A percentile compares a stretch with the other conserved stretches of the same genome.
These are phyloP conservation scores for Pluvianellus socialis DNA, from an alignment of 2,113 vertebrate genomes.

Conservation along the genomic window DNA sequence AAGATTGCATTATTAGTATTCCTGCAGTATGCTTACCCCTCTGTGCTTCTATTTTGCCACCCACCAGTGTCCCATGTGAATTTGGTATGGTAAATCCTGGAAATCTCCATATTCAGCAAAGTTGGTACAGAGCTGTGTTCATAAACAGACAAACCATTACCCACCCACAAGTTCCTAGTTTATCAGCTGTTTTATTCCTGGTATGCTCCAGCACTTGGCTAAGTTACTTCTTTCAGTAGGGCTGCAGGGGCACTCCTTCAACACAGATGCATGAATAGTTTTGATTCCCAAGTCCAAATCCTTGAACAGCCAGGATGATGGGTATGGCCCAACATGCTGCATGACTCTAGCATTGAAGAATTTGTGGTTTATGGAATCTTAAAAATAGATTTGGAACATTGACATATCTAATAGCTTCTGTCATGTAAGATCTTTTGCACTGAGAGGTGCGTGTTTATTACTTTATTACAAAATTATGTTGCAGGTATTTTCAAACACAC, in stretches of 20 bases:
- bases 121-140: background rate
- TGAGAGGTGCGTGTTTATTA: background rate
- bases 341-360: background rate
- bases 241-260: background rate
- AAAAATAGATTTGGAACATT: background rate
- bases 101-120: background rate
- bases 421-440: background rate
- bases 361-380: background rate
- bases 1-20: background rate
- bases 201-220: background rate
- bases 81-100: background rate
- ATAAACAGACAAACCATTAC: background rate
- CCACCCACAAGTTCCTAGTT: background rate
- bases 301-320: background rate
- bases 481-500: conserved; percentile 97
- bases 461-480: background rate
- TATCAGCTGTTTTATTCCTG: background rate
- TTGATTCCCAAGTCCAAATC: background rate
- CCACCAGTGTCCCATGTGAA: background rate
- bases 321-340: background rate
- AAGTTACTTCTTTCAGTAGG: background rate
- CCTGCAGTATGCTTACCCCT: background rate
- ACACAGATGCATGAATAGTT: background rate
- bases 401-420: background rate
- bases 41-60: background rate